Percentiles rank a stretch among this genome's conserved stretches.
These are phyloP conservation scores for Gallinago solitaria DNA, from an alignment of 2,797 vertebrate species.

Conservation along the genomic window DNA sequence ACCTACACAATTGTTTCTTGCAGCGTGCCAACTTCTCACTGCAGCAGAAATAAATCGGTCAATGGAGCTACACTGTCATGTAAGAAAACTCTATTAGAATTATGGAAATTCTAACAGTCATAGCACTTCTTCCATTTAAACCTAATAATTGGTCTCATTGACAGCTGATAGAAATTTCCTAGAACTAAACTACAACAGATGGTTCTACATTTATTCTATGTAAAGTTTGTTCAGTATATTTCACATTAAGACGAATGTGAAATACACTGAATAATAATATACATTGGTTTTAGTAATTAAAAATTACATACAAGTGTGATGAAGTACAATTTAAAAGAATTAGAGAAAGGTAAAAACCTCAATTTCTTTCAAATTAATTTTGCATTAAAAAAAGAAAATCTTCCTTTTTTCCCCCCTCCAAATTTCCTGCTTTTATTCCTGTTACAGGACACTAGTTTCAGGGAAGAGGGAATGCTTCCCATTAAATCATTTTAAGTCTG, in stretches of 20 bases:
- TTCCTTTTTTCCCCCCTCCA: accelerated
- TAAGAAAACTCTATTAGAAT: neutral
- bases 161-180: neutral
- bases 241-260: neutral
- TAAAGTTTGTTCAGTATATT: neutral
- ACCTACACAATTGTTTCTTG: constrained; percentile 19
- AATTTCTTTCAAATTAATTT: neutral
- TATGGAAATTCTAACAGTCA: neutral
- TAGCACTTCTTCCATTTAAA: neutral
- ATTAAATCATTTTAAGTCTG: neutral
- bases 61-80: neutral
- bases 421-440: neutral
- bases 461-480: neutral
- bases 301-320: neutral
- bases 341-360: neutral
- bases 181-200: neutral
- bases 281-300: neutral
- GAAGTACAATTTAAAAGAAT: neutral
- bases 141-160: neutral
- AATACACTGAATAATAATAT: no score
- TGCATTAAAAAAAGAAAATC: neutral
- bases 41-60: neutral
- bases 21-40: neutral
- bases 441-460: neutral
- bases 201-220: neutral